Percentiles rank a stretch among this genome's conserved stretches.
Conservation (phyloP, 2,113 vertebrate genomes). For the Gymnogyps californianus region DNA sequence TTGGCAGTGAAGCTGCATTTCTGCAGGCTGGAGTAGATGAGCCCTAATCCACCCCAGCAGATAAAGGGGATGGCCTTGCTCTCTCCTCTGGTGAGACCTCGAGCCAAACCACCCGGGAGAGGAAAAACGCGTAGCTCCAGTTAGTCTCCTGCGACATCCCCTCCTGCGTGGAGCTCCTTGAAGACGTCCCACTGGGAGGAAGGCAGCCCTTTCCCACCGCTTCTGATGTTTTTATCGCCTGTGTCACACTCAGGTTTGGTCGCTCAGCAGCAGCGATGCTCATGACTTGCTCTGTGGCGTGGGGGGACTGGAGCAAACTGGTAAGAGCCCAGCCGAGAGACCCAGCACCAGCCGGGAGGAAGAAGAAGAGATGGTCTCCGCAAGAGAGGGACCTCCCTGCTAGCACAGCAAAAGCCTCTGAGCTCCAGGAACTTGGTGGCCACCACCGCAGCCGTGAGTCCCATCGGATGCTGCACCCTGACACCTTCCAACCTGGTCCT, state of each 20-base stretch:
- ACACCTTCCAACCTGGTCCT: background rate
- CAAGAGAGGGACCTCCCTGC: background rate
- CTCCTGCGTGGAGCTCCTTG: background rate
- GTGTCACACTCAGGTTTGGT: background rate
- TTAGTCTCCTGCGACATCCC: background rate
- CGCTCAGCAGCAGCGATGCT: accelerated
- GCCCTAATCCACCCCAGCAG: background rate
- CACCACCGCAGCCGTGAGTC: background rate
- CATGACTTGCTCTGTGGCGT: accelerated
- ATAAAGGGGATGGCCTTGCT: background rate
- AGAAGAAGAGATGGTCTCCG: background rate
- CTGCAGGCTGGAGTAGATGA: background rate
- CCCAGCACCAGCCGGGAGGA: background rate
- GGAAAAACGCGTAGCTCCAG: background rate
- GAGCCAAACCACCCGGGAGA: background rate
- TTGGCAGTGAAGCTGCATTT: background rate
- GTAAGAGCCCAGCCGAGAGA: background rate
- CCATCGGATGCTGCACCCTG: background rate
- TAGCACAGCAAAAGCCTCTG: background rate
- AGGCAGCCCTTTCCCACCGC: background rate
- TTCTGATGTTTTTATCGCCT: background rate
- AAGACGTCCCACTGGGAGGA: background rate
- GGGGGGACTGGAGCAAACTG: background rate
- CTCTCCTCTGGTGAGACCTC: background rate
- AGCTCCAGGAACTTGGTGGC: background rate